These are phyloP conservation scores for Brassicogethes aeneus DNA, from an alignment of 2,888 invertebrate species.

Conservation along the genomic window DNA sequence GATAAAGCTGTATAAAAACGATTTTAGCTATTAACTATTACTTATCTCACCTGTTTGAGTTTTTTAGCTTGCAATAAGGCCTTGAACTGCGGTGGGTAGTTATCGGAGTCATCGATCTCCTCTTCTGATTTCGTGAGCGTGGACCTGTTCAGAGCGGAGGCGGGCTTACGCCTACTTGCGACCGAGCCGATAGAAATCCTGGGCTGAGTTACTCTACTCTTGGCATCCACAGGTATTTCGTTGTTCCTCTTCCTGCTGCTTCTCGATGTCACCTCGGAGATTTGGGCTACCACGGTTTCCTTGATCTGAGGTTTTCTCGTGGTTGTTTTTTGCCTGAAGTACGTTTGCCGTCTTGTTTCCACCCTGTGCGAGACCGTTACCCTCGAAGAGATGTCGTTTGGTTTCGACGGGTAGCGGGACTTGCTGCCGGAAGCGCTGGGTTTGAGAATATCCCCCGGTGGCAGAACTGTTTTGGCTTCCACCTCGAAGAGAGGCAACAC, in stretches of 20 bases:
- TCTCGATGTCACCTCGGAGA: constrained; percentile 34
- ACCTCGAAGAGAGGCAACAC: constrained; percentile 36
- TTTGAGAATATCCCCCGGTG: constrained; percentile 18
- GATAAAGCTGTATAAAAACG: no score
- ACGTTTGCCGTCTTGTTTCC: constrained; percentile 24
- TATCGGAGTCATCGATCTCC: constrained; percentile 50
- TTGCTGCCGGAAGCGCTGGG: constrained; percentile 27
- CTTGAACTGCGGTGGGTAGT: constrained; percentile 58
- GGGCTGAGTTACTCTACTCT: constrained; percentile 8
- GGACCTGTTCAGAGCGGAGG: constrained; percentile 15
- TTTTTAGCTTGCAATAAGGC: constrained; percentile 53
- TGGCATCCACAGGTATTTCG: constrained; percentile 1
- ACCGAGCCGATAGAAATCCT: constrained; percentile 15
- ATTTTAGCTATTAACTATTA: no score
- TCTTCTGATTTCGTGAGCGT: constrained; percentile 38
- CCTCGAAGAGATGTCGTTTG: constrained; percentile 12
- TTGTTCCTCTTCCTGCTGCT: constrained; percentile 25
- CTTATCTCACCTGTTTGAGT: constrained; percentile 29
- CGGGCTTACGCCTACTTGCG: constrained; percentile 22
- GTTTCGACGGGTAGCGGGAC: constrained; percentile 20
- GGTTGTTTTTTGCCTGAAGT: constrained; percentile 10
- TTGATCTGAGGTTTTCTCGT: constrained; percentile 20
- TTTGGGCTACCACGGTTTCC: constrained; percentile 33
- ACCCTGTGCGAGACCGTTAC: constrained; percentile 13
- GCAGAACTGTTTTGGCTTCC: constrained; percentile 30